phyloP scores from a whole-genome alignment of 2,888 invertebrate genomes.

The Polietes domitor region DNA sequence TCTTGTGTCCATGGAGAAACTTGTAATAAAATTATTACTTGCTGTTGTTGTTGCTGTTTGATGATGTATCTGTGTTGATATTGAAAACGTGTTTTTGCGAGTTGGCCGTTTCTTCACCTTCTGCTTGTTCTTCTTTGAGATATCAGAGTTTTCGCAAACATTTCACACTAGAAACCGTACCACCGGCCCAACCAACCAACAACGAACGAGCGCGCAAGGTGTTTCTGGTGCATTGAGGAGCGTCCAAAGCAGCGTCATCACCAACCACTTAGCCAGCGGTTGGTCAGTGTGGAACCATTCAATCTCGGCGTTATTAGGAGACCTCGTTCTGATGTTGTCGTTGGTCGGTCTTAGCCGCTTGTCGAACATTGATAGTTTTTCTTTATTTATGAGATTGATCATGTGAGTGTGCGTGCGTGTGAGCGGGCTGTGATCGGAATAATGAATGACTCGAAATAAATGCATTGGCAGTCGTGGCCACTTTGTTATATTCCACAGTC shows the following conservation, averaged over 20 bases:
- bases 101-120: background rate
- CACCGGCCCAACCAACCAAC: background rate
- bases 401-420: conserved; percentile 43
- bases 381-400: conserved; percentile 28
- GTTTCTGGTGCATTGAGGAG: conserved; percentile 14
- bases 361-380: conserved; percentile 42
- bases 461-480: conserved; percentile 49
- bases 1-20: conserved; percentile 29
- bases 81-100: conserved; percentile 28
- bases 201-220: conserved; percentile 25
- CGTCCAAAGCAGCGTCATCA: background rate
- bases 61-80: conserved; percentile 23
- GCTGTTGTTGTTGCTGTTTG: conserved; percentile 45
- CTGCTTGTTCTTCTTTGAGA: background rate
- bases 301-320: conserved; percentile 63
- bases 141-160: conserved; percentile 33
- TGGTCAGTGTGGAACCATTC: conserved; percentile 42
- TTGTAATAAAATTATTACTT: conserved; percentile 57
- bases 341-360: conserved; percentile 14
- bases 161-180: conserved; percentile 50
- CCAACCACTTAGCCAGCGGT: conserved; percentile 2
- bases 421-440: conserved; percentile 39
- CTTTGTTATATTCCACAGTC: conserved; percentile 48
- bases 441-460: conserved; percentile 63
- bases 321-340: conserved; percentile 48